Base-by-base conservation (phyloP, 1,140 invertebrate species). In the Lasioglossum baleicum region DNA sequence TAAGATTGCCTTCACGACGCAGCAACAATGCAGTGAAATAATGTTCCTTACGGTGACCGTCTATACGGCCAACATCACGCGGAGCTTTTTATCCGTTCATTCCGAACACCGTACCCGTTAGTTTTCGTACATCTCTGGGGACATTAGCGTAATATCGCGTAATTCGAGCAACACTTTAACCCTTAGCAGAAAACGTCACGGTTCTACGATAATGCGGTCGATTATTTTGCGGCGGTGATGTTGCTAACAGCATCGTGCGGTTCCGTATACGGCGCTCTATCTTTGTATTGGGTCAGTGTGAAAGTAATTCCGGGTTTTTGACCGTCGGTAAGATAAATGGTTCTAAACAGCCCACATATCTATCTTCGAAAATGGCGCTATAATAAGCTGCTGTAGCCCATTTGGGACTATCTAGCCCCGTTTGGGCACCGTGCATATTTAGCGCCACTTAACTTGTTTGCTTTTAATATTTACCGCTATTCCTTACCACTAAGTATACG, bases 11-110 rank as follows among this genome's bases (percentile, higher is more conserved):
- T 7, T 3, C 31, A 58, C 51, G 51, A 61, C 48, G 17, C 35
- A 40, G 17, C 20, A 79, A 72, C 76, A 73, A 79, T 73, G 73
- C 61, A 61, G 76, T 73, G 48, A 73, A 66, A 73, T 73, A 79
- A 72, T 65, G 70, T 79, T 73, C 64, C 70, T 79, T 58, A 69
- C 60, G 10, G 74, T n/a, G 51, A n/a, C 56, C 35, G 22, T 15
- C 10, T 58, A 22, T 4, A 5, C 5, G 48, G 48, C 13, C 11
- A 40, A 11, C 53, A 63, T 42, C 48, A 17, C 15, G 48, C 35
- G 48, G 13, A 13, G 26, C 70, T 79, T 79, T 71, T 66, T 76
- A n/a, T 42, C 40, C 20, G 44, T 51, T 40, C 40, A 48, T 48
- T 79, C 69, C 11, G 48, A 72, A 53, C 68, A 31, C 26, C 6